phyloP scores from a whole-genome alignment of 2,888 invertebrate species.

The Lasius platythorax region DNA sequence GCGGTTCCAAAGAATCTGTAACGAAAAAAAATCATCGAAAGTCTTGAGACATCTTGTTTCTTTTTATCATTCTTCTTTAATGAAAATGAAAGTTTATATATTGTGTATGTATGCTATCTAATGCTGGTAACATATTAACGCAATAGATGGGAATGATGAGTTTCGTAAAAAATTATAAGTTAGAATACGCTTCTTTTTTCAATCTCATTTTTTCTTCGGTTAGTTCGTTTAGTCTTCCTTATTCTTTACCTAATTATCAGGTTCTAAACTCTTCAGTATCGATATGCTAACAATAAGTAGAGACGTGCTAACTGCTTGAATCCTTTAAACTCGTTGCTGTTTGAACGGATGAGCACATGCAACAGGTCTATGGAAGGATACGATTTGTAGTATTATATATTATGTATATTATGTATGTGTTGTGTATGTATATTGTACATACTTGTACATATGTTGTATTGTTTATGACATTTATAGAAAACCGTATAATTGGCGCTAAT shows the following conservation, averaged over 20 bases:
- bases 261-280: conserved; percentile 60
- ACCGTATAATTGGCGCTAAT: neutral
- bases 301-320: conserved; percentile 62
- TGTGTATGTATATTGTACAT: neutral
- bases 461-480: neutral
- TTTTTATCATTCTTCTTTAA: neutral
- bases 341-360: neutral
- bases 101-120: neutral
- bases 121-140: neutral
- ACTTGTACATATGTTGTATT: neutral
- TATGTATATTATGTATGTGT: neutral
- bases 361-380: neutral
- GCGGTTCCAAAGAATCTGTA: neutral
- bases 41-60: neutral
- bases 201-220: neutral
- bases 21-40: neutral
- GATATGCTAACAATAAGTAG: conserved; percentile 61
- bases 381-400: neutral
- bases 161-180: neutral
- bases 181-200: neutral
- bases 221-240: neutral
- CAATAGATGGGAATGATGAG: neutral
- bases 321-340: conserved; percentile 55
- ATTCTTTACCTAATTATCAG: conserved; percentile 6
- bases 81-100: neutral